Evolutionary conservation across 2,888 invertebrate genomes (phyloP), one percentile per base, ranked within the genome.

Genomic region (Augiades crinisus): DNA sequence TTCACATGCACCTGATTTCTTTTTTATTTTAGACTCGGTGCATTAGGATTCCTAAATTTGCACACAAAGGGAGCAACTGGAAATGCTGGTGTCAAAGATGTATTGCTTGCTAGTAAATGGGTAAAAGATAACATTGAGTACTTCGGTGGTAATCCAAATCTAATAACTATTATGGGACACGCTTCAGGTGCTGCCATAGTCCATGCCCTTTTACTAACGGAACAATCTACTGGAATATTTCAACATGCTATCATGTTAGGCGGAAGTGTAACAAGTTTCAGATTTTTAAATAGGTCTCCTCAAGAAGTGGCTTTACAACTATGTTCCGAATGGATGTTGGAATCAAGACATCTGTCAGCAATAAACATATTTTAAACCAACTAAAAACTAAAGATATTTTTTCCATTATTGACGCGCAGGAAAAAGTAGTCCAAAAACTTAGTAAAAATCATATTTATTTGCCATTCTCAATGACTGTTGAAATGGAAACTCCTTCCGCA

Each of bases 41-140:
- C 7, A 2, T 24, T 45, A 16, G 45, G 45, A n/a, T 45, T 45
- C 7, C 34, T 45, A 10, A 22, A 22, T 7, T 7, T 36, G 0
- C 10, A 24, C 10, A 38, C 7, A 3, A 12, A 38, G 22, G 38
- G 12, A 13, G 10, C 22, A 3, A 3, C 41, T 2, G 27, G 45
- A 7, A 45, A 45, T n/a, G 45, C 45, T 8, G 46, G 36, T 4
- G 7, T 36, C 1, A 46, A 46, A 27, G 46, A 46, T 7, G 36
- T 46, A 1, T 16, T 36, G 3, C 6, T 45, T 2, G 34, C 45
- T 1, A 14, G 22, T 3, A 36, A 36, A 27, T 17, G 24, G 22
- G n/a, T 37, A 13, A 7, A 37, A 1, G 13, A 27, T 2, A 47
- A 37, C 16, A 47, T 47, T 13, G 7, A 10, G n/a, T 14, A 40